Base-by-base conservation (phyloP, 2,888 invertebrate species). In the Fissipunctia ypsillon region DNA sequence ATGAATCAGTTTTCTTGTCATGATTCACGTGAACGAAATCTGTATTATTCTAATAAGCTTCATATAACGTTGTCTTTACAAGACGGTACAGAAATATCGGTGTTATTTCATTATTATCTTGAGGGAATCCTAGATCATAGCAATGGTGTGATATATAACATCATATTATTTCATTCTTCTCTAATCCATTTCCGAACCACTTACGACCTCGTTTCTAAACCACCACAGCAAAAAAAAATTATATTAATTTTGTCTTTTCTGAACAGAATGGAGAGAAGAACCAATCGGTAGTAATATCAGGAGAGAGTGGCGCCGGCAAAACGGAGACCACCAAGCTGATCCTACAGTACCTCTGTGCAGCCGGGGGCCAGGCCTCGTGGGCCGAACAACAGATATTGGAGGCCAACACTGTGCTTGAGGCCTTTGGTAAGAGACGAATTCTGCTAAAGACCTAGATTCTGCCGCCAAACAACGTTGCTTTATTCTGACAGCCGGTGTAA, bases 361-460 rank as follows among this genome's bases (percentile, higher is more conserved):
- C 99, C 12, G 98, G 98, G 12, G 96, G 95, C 0, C 96, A 96
- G 80, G 95, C 96, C 25, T 98, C 99, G 1, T 99, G 99, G 99
- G 98, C 99, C n/a, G 99, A 99, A 91, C 99, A 99, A 92, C 99
- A 99, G 96, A 99, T 99, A 87, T 96, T 99, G 38, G 99, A 99
- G 93, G 99, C 99, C 10, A 99, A 99, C 92, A 99, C 99, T 22
- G 98, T 99, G 84, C 96, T 99, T 63, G 99, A 99, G 95, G 98
- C 99, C 52, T 99, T 99, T 91, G 99, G 99, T 98, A 96, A 96
- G 96, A n/a, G 1, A n/a, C 19, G n/a, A n/a, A n/a, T 56, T 56
- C 16, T 41, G 16, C 28, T 16, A 28, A 25, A 28, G 6, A 10
- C 4, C 28, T 28, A 16, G 25, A n/a, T 66, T 28, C 16, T 41